Evolutionary conservation across 2,797 vertebrate species (phyloP), one percentile per base, ranked within the genome.

Genomic region (Chelon labrosus): DNA sequence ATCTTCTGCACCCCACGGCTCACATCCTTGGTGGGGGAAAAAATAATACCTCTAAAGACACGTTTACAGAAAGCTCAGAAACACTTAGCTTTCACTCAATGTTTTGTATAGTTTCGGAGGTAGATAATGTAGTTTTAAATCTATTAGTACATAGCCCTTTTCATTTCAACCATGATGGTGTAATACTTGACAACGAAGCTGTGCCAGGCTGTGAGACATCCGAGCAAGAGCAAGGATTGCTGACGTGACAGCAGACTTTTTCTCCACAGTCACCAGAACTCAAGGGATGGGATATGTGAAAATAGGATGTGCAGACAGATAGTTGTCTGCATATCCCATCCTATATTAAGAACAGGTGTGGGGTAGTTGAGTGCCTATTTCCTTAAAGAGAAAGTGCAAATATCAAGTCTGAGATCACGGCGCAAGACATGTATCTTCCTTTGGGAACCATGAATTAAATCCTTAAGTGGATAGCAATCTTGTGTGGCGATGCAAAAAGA

Each of bases 1-100:
- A 95, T 96, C 75, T 92, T 93, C 83, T 90, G 92, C 82, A 96
- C 69, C 2, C 79, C 84, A 85, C 89, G 90, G 82, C 85, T 93
- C 80, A 80, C 44, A 42, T 92, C 89, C 97, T 97, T 82, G 62
- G n/a, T 1, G 5, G 75, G 19, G 10, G 59, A 57, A 49, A 64
- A 10, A 25, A 14, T 13, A 46, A 52, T 57, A 61, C 14, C 66
- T 65, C 3, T 84, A 38, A 27, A 77, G 50, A 52, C 49, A 10
- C 56, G 9, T 65, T n/a, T 27, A 4, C 31, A 70, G 41, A 73
- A 52, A 49, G 37, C 31, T 1, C 14, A 57, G 8, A 76, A 59
- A 71, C n/a, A 63, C 13, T 9, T 2, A 66, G 14, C 10, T 37
- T 27, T 27, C 25, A 27, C 25, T 4, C 25, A 27, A 4, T 27